These are phyloP conservation scores for Tachypleus tridentatus DNA, from an alignment of 1,140 invertebrate species.

Conservation along the genomic window DNA sequence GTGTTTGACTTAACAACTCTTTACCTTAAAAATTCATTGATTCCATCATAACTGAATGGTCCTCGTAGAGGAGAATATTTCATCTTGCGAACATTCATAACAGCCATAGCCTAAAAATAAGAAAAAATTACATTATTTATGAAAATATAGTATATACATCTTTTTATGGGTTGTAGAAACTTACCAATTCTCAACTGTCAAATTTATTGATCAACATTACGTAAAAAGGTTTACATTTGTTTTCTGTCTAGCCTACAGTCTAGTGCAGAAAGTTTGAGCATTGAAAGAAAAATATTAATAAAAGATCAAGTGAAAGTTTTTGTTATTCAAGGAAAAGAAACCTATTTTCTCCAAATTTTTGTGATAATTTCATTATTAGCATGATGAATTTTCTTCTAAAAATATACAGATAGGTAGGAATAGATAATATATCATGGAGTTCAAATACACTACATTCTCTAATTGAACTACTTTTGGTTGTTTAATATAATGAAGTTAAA, in stretches of 20 bases:
- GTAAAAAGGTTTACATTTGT: not conserved
- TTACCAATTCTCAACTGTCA: too few species aligned
- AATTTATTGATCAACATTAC: not conserved
- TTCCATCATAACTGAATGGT: constrained; percentile 87
- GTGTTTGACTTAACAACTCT: not conserved
- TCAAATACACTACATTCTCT: not conserved
- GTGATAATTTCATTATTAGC: not conserved
- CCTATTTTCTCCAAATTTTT: not conserved
- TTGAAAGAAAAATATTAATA: not conserved
- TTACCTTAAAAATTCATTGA: constrained; percentile 80
- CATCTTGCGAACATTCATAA: constrained; percentile 92
- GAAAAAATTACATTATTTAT: constrained; percentile 46
- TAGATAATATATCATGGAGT: too few species aligned
- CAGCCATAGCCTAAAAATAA: constrained; percentile 83
- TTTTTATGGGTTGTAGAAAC: too few species aligned
- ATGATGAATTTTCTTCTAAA: not conserved
- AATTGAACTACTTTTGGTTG: not conserved
- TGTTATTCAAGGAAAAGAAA: too few species aligned
- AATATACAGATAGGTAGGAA: not conserved
- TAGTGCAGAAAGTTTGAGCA: not conserved
- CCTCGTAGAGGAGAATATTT: constrained; percentile 89
- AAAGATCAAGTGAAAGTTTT: not conserved
- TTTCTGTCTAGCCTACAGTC: not conserved
- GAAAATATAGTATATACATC: constrained; percentile 1
- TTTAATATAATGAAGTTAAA: constrained; percentile 1